Base-by-base conservation (phyloP, 1,140 invertebrate species). In the Nomia melanderi region DNA sequence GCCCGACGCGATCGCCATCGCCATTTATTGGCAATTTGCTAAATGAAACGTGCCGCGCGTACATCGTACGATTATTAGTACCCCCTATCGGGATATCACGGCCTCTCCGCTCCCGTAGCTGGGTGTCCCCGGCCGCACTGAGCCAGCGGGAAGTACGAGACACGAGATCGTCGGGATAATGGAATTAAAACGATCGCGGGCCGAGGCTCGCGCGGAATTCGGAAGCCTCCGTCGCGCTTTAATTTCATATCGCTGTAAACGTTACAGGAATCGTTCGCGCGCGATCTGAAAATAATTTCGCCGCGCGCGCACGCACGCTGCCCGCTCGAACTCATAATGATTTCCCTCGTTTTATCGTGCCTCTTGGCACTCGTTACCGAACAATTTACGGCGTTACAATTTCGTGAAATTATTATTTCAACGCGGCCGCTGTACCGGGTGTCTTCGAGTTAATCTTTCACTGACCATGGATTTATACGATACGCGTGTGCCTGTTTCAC, bases 1-100 rank as follows among this genome's bases (percentile, higher is more conserved):
- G 84, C 85, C 85, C 77, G 70, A 64, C 71, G 84, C 87, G 87
- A 91, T 90, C 88, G 88, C 89, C 88, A 91, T 91, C 89, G 88
- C 79, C 88, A 92, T 92, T 92, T 91, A 91, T 92, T 91, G 91
- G 88, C 91, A 92, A 92, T 92, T 92, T 92, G 91, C 91, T 92
- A 91, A 92, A 92, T 92, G 91, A 92, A 92, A 88, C 87, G 84
- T 88, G 83, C 77, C 83, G 86, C 82, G 74, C 81, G 77, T 74
- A 82, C 81, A 81, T 87, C 83, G 84, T 84, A 80, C 78, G 83
- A 86, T 88, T 87, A 88, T 88, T 88, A 87, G 76, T 79, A 59
- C 69, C 64, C 78, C 79, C 82, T 84, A 78, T 83, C 82, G 64
- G 77, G 41, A 67, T 53, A 70, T 53, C 74, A 41, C 11, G 80